Evolutionary conservation across 2,888 invertebrate genomes (phyloP).

Genomic region (Artemia sinica): DNA sequence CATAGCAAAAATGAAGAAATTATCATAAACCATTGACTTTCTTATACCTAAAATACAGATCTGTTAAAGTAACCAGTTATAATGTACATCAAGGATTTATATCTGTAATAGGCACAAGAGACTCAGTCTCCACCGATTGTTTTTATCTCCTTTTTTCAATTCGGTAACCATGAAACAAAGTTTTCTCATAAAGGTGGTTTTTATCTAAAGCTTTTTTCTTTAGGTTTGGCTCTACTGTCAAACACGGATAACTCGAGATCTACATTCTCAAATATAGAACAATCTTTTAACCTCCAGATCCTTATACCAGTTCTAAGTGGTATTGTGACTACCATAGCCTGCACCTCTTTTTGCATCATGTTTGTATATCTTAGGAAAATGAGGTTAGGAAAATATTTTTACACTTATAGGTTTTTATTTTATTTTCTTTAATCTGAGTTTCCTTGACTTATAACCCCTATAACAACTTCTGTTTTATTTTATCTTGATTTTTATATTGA

Average conservation of each 20-base stretch:
- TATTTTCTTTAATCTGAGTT: too few species aligned
- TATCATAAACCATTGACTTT: too few species aligned
- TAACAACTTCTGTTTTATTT: too few species aligned
- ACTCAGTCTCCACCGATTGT: not conserved
- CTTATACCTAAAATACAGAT: too few species aligned
- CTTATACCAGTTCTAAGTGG: not conserved
- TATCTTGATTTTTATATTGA: too few species aligned
- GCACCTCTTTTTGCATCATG: slow-evolving; percentile 3
- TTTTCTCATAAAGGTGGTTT: not conserved
- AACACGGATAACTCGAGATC: not conserved
- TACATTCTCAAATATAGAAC: not conserved
- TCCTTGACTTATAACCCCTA: too few species aligned
- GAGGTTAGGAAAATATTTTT: not conserved
- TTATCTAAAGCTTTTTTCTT: not conserved
- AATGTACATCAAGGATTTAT: too few species aligned
- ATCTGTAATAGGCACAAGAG: too few species aligned
- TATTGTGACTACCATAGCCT: not conserved
- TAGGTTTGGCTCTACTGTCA: not conserved
- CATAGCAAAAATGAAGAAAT: too few species aligned
- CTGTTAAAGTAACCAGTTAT: too few species aligned
- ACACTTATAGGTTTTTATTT: too few species aligned
- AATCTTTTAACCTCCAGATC: not conserved
- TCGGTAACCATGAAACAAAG: not conserved
- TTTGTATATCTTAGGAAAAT: slow-evolving; percentile 1
- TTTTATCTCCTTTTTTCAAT: not conserved